Conservation (phyloP, 2,113 vertebrate genomes). For the Australoheros scitulus region DNA sequence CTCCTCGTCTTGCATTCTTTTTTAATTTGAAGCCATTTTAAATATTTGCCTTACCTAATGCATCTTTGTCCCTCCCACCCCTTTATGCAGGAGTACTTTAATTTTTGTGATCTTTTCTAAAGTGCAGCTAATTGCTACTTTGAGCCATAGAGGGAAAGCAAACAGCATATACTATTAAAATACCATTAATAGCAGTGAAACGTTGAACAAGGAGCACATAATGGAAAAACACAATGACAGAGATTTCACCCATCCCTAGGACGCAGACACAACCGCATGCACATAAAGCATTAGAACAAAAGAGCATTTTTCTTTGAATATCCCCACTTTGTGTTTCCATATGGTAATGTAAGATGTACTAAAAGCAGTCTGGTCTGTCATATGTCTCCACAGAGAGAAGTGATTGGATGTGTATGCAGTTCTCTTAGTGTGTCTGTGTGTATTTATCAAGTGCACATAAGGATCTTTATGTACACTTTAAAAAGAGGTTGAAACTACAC, state of each 20-base stretch:
- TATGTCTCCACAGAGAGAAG: background rate
- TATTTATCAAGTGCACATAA: background rate
- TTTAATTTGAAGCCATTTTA: background rate
- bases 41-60: constrained; percentile 14
- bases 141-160: constrained; percentile 19
- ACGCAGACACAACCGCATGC: background rate
- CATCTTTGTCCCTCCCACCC: background rate
- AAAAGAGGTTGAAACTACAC: background rate
- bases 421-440: background rate
- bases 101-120: constrained; percentile 23
- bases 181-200: constrained; percentile 25
- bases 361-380: background rate
- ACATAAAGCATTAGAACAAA: background rate
- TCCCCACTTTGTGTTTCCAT: background rate
- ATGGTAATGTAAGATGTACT: background rate
- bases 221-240: constrained; percentile 23
- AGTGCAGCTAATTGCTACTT: constrained; percentile 52
- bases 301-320: background rate
- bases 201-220: constrained; percentile 18
- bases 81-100: constrained; percentile 12
- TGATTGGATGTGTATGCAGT: background rate
- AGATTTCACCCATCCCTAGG: background rate
- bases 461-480: constrained; percentile 4
- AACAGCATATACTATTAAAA: constrained; percentile 25
- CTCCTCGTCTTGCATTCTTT: background rate